A percentile compares a stretch with the other conserved stretches of the same genome.
phyloP scores from a whole-genome alignment of 2,888 invertebrate genomes.

The Apotomis turbidana region DNA sequence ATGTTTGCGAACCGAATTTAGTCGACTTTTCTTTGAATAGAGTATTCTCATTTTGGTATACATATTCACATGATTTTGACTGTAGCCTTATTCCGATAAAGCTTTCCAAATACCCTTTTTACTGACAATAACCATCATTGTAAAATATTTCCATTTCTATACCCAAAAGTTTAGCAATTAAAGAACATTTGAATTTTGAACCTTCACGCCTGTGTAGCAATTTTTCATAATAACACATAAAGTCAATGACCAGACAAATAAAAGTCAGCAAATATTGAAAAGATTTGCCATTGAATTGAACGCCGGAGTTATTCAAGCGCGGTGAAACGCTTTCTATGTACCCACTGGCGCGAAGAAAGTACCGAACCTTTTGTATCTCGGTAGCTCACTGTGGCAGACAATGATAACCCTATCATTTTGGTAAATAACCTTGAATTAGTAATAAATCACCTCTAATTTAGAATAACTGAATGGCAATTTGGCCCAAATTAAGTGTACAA shows the following conservation, averaged over 20 bases:
- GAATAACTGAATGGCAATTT: background rate
- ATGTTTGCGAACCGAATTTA: too few species aligned
- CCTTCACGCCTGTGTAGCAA: background rate
- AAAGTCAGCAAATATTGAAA: constrained; percentile 18
- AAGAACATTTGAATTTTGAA: too few species aligned
- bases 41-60: too few species aligned
- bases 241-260: constrained; percentile 3
- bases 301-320: constrained; percentile 60
- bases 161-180: too few species aligned
- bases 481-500: background rate
- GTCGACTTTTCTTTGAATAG: too few species aligned
- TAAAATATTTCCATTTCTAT: too few species aligned
- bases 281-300: constrained; percentile 44
- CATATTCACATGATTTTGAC: too few species aligned
- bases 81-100: too few species aligned
- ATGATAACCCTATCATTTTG: constrained; percentile 14
- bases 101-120: too few species aligned
- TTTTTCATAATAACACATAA: background rate
- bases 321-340: constrained; percentile 65
- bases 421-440: constrained; percentile 2
- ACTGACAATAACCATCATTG: too few species aligned
- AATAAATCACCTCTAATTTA: background rate
- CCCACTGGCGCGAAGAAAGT: constrained; percentile 43
- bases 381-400: constrained; percentile 26
- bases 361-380: constrained; percentile 33